phyloP scores from a whole-genome alignment of 2,797 vertebrate genomes.

The Falco rusticolus region DNA sequence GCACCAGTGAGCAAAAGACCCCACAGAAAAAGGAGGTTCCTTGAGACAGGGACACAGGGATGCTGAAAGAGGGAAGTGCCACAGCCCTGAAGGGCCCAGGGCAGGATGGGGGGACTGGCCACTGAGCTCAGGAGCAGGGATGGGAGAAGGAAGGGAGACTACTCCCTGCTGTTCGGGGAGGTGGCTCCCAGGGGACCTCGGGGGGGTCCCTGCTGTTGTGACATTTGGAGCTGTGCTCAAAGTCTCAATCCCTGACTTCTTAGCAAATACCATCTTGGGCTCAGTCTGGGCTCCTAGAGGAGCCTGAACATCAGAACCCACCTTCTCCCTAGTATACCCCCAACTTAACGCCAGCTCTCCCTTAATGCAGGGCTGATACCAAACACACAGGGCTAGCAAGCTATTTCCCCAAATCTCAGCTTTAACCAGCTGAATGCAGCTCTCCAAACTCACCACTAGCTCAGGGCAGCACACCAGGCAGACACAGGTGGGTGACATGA shows the following conservation, averaged over 20 bases:
- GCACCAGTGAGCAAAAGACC: neutral
- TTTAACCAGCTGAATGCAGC: neutral
- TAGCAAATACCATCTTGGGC: neutral
- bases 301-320: neutral
- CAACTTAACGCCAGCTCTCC: neutral
- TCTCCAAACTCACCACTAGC: neutral
- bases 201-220: neutral
- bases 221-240: neutral
- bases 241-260: neutral
- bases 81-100: neutral
- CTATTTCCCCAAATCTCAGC: accelerated
- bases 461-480: accelerated
- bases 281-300: neutral
- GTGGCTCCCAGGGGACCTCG: neutral
- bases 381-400: neutral
- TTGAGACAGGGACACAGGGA: neutral
- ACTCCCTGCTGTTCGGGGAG: accelerated
- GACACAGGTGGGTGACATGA: neutral
- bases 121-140: neutral
- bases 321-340: neutral
- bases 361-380: neutral
- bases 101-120: neutral
- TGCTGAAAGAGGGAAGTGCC: too few relatives aligned
- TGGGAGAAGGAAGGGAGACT: neutral
- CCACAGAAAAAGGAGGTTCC: accelerated